Conservation (phyloP, 1,140 invertebrate genomes). For the Pantala flavescens region DNA sequence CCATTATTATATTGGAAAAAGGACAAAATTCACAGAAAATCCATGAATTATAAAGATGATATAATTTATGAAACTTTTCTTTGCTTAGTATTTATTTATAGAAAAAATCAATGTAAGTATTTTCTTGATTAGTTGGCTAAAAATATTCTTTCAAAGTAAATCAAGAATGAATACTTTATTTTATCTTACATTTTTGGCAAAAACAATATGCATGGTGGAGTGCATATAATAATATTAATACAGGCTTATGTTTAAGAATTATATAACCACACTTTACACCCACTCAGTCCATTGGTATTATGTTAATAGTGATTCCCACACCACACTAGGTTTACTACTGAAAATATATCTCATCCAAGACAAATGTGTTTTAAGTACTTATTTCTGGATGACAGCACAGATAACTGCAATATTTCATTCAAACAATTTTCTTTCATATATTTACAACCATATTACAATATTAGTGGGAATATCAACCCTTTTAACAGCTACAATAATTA, state of each 20-base stretch:
- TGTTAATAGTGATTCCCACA: background rate
- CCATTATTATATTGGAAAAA: too few relatives aligned
- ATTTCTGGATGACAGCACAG: background rate
- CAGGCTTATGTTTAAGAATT: background rate
- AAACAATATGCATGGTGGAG: background rate
- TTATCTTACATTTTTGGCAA: constrained; percentile 10
- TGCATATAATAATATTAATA: background rate
- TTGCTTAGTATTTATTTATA: too few relatives aligned
- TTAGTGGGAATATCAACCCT: background rate
- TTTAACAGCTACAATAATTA: background rate
- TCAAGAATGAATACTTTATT: constrained; percentile 1
- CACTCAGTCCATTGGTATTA: background rate
- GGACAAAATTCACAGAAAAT: too few relatives aligned
- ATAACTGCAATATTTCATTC: background rate
- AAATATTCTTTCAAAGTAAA: background rate
- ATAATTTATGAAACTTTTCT: too few relatives aligned
- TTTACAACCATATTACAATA: background rate
- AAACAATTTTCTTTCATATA: background rate
- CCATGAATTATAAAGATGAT: too few relatives aligned
- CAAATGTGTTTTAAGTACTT: background rate
- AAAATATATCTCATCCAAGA: constrained; percentile 3
- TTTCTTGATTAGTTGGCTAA: too few relatives aligned
- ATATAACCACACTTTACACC: background rate
- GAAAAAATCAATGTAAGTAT: too few relatives aligned
- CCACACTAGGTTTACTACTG: background rate